Percentiles rank a stretch among this genome's conserved stretches.
phyloP scores from a whole-genome alignment of 2,113 vertebrate genomes.

The Mugil cephalus region DNA sequence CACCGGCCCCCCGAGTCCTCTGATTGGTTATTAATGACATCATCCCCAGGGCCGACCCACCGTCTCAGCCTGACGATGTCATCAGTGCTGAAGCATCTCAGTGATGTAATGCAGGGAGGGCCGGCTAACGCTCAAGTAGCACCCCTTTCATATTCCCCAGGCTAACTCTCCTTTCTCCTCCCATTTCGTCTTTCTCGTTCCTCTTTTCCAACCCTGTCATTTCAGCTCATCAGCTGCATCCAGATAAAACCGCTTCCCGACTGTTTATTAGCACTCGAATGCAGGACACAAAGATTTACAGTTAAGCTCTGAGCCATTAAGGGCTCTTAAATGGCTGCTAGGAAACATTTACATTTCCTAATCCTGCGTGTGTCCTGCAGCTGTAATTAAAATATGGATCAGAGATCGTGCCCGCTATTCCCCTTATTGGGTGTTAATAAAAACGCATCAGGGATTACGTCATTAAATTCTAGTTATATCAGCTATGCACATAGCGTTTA shows the following conservation, averaged over 20 bases:
- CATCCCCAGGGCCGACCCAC: conserved; percentile 62
- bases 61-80: conserved; percentile 69
- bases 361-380: conserved; percentile 62
- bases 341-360: conserved; percentile 54
- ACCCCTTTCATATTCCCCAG: conserved; percentile 19
- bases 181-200: conserved; percentile 17
- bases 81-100: conserved; percentile 82
- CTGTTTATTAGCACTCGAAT: conserved; percentile 60
- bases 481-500: neutral
- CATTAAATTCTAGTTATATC: conserved; percentile 22
- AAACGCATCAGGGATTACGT: conserved; percentile 36
- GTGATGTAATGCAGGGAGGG: conserved; percentile 82
- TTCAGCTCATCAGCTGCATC: conserved; percentile 39
- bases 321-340: conserved; percentile 37
- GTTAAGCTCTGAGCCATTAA: conserved; percentile 56
- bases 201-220: conserved; percentile 18
- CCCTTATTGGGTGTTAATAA: conserved; percentile 22
- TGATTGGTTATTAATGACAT: conserved; percentile 82
- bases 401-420: conserved; percentile 33
- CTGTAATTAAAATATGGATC: conserved; percentile 69
- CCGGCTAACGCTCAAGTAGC: conserved; percentile 51
- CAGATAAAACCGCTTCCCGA: conserved; percentile 50
- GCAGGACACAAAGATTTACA: conserved; percentile 29
- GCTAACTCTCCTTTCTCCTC: conserved; percentile 24
- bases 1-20: conserved; percentile 22